phyloP scores from a whole-genome alignment of 2,888 invertebrate species.

The Tenthredo amoena region DNA sequence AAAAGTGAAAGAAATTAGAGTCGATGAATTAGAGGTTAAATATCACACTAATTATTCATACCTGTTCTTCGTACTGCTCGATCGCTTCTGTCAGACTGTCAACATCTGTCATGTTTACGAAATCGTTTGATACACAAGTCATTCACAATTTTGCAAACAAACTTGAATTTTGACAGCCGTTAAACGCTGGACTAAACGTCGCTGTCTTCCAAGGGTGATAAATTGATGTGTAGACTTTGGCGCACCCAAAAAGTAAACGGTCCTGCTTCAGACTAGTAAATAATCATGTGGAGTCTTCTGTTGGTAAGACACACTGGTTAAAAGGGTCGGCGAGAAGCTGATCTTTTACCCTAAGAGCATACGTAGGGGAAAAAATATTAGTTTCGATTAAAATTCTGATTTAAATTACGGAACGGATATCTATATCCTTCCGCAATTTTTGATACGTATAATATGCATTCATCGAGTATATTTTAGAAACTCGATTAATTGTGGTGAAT shows the following conservation, averaged over 20 bases:
- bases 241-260: not conserved
- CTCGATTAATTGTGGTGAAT: not conserved
- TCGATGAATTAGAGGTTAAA: not conserved
- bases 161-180: conserved; percentile 1
- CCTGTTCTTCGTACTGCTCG: conserved; percentile 72
- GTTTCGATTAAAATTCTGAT: not conserved
- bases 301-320: not conserved
- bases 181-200: not conserved
- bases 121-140: not conserved
- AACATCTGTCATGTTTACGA: conserved; percentile 64
- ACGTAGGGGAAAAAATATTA: not conserved
- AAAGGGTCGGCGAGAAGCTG: not conserved
- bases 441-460: not conserved
- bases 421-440: not conserved
- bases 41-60: conserved; percentile 54
- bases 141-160: not conserved
- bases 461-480: not conserved
- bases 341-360: not conserved
- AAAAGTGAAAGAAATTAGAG: conserved; percentile 8
- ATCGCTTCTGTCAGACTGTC: conserved; percentile 67
- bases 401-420: not conserved
- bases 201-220: not conserved
- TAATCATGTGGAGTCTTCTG: not conserved
- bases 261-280: not conserved
- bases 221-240: not conserved